Percentiles rank a stretch among this genome's conserved stretches.
Conservation (phyloP, 2,113 vertebrate genomes). For the Malaclemys terrapin region DNA sequence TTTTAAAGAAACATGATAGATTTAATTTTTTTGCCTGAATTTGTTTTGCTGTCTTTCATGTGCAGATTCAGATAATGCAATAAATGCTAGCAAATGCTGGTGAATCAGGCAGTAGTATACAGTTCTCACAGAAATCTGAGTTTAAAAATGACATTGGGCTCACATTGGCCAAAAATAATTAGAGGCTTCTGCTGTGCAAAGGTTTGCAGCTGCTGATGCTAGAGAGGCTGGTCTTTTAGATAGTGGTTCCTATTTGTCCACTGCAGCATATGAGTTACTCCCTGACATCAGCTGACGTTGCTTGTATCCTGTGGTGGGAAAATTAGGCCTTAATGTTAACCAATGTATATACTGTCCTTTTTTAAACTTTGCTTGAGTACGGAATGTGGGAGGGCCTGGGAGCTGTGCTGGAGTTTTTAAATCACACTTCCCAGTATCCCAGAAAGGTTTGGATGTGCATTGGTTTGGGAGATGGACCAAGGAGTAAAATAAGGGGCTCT, state of each 20-base stretch:
- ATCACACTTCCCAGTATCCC: not conserved
- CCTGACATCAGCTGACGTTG: not conserved
- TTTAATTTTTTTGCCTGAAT: not conserved
- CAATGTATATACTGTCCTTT: not conserved
- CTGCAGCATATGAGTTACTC: not conserved
- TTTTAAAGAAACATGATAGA: not conserved
- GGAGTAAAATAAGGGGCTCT: not conserved
- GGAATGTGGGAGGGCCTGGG: not conserved
- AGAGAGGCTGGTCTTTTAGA: not conserved
- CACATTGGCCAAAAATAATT: not conserved
- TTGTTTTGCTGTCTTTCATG: not conserved
- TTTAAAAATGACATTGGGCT: not conserved
- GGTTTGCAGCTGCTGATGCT: not conserved
- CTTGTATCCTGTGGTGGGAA: constrained; percentile 9
- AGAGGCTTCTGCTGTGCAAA: not conserved
- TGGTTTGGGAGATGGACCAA: not conserved
- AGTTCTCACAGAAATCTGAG: not conserved
- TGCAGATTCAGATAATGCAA: not conserved
- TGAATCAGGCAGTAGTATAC: fast-evolving
- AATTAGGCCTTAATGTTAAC: not conserved
- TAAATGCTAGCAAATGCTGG: not conserved
- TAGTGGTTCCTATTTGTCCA: not conserved
- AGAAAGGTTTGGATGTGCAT: not conserved
- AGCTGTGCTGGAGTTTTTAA: not conserved
- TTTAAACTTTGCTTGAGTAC: fast-evolving